Evolutionary conservation across 2,888 invertebrate genomes (phyloP).

Genomic region (Thecophora atra): DNA sequence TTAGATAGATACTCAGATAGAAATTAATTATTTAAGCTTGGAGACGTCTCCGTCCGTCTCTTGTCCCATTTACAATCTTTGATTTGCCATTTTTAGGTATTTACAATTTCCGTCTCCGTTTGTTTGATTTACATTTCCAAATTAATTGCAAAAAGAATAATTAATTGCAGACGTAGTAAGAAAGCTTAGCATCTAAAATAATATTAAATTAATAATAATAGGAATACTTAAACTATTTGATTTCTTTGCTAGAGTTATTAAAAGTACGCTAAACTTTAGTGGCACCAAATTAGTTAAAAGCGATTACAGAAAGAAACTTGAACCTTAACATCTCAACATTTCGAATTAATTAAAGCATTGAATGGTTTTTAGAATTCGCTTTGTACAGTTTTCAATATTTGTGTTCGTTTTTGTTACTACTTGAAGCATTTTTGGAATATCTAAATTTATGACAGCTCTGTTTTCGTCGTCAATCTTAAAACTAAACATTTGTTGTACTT

Average conservation of each 20-base stretch:
- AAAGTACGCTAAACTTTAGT: conserved; percentile 7
- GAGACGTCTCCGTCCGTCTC: not conserved
- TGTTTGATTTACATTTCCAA: conserved; percentile 24
- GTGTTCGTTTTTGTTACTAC: no score
- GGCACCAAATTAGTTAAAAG: conserved; percentile 24
- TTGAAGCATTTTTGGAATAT: conserved; percentile 20
- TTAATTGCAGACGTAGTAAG: no score
- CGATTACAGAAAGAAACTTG: conserved; percentile 30
- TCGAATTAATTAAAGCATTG: not conserved
- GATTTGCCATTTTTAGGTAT: conserved; percentile 17
- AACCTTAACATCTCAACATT: conserved; percentile 43
- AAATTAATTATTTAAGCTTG: conserved; percentile 1
- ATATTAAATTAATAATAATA: not conserved
- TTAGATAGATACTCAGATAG: not conserved
- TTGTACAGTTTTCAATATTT: conserved; percentile 34
- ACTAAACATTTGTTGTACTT: conserved; percentile 47
- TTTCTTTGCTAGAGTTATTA: no score
- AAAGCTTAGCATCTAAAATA: not conserved
- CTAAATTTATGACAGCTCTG: conserved; percentile 23
- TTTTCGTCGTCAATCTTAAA: conserved; percentile 37
- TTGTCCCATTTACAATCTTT: not conserved
- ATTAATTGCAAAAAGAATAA: not conserved
- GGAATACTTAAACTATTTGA: not conserved
- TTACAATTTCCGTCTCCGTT: conserved; percentile 23
- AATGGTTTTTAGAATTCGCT: conserved; percentile 24